Evolutionary conservation across 30 jellyfish, hydroid and myxozoan species (phyloP).

Genomic region (Mastigias papua): DNA sequence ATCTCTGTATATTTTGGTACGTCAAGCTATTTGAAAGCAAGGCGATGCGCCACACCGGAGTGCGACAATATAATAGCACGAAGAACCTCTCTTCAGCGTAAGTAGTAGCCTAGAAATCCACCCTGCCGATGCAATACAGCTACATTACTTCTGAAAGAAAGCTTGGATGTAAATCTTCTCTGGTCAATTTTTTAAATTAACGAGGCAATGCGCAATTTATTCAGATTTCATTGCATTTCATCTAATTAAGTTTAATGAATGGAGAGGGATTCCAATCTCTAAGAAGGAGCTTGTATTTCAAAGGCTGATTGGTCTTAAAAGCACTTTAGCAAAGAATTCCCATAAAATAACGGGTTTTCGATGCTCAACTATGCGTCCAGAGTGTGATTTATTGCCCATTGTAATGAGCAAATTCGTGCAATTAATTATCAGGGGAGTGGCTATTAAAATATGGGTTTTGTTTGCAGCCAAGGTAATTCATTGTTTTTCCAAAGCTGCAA

Average conservation of each 20-base stretch:
- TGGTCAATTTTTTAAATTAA: neutral
- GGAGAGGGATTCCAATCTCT: neutral
- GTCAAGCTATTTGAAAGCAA: too few relatives aligned
- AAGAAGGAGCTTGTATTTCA: neutral
- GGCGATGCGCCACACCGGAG: too few relatives aligned
- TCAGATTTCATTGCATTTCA: neutral
- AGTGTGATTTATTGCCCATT: neutral
- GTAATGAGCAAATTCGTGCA: neutral
- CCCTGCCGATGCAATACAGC: too few relatives aligned
- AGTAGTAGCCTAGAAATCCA: too few relatives aligned
- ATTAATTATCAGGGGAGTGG: neutral
- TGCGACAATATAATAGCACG: too few relatives aligned
- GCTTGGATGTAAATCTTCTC: neutral
- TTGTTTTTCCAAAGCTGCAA: neutral
- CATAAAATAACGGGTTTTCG: neutral
- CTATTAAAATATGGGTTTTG: neutral
- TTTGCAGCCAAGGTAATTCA: neutral
- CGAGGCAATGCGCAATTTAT: neutral
- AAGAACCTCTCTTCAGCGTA: too few relatives aligned
- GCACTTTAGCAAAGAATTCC: neutral
- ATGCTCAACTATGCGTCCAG: neutral
- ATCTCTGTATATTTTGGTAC: too few relatives aligned
- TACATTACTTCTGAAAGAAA: too few relatives aligned
- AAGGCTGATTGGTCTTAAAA: neutral
- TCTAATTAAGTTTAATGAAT: too few relatives aligned